Evolutionary conservation across 2,113 vertebrate species (phyloP).

Genomic region (Hemibagrus wyckioides): DNA sequence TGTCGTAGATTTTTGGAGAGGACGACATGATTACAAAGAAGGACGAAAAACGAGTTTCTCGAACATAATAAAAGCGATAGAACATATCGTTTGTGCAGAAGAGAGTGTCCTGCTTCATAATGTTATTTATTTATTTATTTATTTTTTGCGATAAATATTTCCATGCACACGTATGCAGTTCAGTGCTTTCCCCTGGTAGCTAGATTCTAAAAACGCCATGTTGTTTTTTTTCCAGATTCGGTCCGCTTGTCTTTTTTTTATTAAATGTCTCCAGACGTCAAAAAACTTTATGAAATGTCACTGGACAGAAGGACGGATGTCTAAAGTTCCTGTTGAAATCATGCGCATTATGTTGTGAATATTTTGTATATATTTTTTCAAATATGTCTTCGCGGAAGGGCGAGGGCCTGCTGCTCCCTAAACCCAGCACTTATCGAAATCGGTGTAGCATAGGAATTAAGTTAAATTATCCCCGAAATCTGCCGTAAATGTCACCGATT

Average conservation of each 20-base stretch:
- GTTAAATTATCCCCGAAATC: constrained; percentile 58
- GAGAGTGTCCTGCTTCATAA: constrained; percentile 52
- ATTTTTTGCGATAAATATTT: constrained; percentile 71
- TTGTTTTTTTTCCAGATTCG: constrained; percentile 75
- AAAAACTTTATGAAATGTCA: constrained; percentile 63
- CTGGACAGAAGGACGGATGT: constrained; percentile 53
- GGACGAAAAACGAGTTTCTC: constrained; percentile 8
- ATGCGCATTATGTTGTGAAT: constrained; percentile 48
- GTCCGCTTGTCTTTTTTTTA: constrained; percentile 64
- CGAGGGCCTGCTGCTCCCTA: constrained; percentile 69
- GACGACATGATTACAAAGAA: constrained; percentile 29
- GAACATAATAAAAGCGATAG: neutral
- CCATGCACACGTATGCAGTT: constrained; percentile 82
- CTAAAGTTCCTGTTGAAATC: constrained; percentile 40
- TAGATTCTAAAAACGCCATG: constrained; percentile 83
- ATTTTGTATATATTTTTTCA: constrained; percentile 59
- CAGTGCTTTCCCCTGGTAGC: constrained; percentile 64
- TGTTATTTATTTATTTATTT: constrained; percentile 67
- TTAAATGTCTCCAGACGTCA: constrained; percentile 54
- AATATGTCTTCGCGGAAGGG: constrained; percentile 74
- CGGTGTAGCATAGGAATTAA: constrained; percentile 68
- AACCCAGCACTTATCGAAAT: constrained; percentile 55
- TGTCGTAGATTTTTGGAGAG: constrained; percentile 36
- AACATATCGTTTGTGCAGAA: constrained; percentile 24
- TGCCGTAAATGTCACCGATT: constrained; percentile 24